Evolutionary conservation across 1,140 invertebrate species (phyloP).

Genomic region (Hylaeus anthracinus): DNA sequence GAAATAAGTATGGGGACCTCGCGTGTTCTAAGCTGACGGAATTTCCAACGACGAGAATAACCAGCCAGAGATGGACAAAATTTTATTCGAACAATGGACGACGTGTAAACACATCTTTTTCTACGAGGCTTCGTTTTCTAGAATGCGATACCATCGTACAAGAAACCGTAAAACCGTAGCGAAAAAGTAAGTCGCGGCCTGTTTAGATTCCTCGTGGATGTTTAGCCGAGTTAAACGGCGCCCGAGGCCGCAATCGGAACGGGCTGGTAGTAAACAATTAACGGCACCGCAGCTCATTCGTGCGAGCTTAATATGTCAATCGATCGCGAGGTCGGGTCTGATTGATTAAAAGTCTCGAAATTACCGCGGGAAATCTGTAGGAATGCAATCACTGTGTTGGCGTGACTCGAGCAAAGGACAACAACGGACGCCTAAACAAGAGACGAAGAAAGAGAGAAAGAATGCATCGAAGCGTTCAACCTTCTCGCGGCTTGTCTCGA

Average conservation of each 20-base stretch:
- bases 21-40: neutral
- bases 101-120: too few relatives aligned
- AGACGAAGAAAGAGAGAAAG: neutral
- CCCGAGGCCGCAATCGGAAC: neutral
- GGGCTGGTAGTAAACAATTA: constrained; percentile 45
- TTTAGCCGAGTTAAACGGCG: constrained; percentile 14
- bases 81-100: too few relatives aligned
- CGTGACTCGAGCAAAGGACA: too few relatives aligned
- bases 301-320: constrained; percentile 33
- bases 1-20: neutral
- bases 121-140: neutral
- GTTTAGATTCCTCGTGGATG: constrained; percentile 2
- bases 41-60: neutral
- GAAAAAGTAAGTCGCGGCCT: neutral
- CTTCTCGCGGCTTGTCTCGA: neutral
- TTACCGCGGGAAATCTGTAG: constrained; percentile 32
- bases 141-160: neutral
- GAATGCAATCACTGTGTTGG: neutral
- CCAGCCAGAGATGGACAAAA: too few relatives aligned
- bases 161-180: neutral
- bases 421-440: neutral
- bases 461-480: neutral
- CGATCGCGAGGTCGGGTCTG: constrained; percentile 28
- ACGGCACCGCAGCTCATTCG: constrained; percentile 35
- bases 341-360: constrained; percentile 37